Conservation (phyloP, 2,888 invertebrate species). For the Acholoe squamosa region DNA sequence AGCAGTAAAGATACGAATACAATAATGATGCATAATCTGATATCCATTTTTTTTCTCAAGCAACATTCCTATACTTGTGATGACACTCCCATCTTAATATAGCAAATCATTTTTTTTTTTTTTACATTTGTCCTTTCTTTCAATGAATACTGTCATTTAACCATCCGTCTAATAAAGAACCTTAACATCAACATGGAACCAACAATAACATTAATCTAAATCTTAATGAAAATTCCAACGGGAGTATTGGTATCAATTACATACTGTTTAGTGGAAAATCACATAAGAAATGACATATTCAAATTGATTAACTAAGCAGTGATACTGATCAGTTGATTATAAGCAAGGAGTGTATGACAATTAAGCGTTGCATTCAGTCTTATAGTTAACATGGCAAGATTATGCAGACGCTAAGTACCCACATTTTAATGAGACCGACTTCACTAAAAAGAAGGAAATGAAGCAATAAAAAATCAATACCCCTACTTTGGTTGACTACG, state of each 20-base stretch:
- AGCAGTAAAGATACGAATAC: no score
- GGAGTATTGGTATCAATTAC: neutral
- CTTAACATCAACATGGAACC: neutral
- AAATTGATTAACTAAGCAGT: neutral
- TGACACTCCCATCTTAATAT: neutral
- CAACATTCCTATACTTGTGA: neutral
- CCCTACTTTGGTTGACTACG: neutral
- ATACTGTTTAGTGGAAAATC: neutral
- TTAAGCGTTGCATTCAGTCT: neutral
- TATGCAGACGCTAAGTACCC: constrained; percentile 39
- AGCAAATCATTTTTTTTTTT: neutral
- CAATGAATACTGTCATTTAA: no score
- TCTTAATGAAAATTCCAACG: neutral
- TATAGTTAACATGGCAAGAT: neutral
- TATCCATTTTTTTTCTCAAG: no score
- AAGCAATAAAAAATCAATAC: constrained; percentile 4
- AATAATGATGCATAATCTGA: no score
- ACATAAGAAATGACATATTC: neutral
- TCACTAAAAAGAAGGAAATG: constrained; percentile 53
- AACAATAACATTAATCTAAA: neutral
- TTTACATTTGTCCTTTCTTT: no score
- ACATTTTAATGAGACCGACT: constrained; percentile 42
- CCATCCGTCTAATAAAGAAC: no score
- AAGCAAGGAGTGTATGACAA: constrained; percentile 10
- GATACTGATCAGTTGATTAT: neutral